A percentile compares a stretch with the other conserved stretches of the same genome.
phyloP scores from a whole-genome alignment of 1,140 invertebrate species.

The Dinoponera quadriceps region DNA sequence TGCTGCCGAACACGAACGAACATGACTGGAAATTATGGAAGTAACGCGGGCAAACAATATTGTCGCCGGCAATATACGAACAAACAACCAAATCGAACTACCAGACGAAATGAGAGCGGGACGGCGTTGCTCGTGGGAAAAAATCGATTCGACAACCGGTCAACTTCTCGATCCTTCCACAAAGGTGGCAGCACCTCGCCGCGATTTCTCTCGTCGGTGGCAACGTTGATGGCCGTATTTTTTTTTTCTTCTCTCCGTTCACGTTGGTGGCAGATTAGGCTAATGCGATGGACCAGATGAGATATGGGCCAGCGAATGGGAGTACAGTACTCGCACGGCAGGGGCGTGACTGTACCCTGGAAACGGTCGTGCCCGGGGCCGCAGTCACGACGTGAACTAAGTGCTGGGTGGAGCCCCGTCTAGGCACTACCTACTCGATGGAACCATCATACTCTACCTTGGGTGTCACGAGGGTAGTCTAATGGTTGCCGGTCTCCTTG shows the following conservation, averaged over 20 bases:
- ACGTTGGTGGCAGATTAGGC: conserved; percentile 82
- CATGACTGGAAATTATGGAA: not conserved
- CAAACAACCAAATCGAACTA: conserved; percentile 36
- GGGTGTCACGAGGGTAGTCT: conserved; percentile 78
- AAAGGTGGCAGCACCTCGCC: conserved; percentile 83
- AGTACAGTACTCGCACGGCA: conserved; percentile 80
- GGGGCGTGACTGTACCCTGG: conserved; percentile 84
- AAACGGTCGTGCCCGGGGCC: conserved; percentile 83
- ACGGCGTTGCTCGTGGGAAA: conserved; percentile 30
- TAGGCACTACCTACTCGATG: conserved; percentile 84
- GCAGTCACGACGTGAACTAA: conserved; percentile 84
- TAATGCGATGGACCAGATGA: conserved; percentile 84
- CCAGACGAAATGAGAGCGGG: conserved; percentile 30
- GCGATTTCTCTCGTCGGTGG: conserved; percentile 76
- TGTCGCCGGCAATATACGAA: conserved; percentile 20
- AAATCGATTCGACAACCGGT: conserved; percentile 80
- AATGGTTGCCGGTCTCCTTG: conserved; percentile 81
- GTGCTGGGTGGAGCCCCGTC: conserved; percentile 85
- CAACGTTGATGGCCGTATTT: conserved; percentile 84
- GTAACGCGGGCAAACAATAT: not conserved
- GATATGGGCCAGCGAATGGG: conserved; percentile 86
- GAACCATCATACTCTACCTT: conserved; percentile 84
- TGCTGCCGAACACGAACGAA: conserved; percentile 34
- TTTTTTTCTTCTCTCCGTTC: conserved; percentile 69
- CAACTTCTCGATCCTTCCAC: conserved; percentile 75